These are phyloP conservation scores for Apocheima hispidaria DNA, from an alignment of 2,888 invertebrate genomes.

Conservation along the genomic window DNA sequence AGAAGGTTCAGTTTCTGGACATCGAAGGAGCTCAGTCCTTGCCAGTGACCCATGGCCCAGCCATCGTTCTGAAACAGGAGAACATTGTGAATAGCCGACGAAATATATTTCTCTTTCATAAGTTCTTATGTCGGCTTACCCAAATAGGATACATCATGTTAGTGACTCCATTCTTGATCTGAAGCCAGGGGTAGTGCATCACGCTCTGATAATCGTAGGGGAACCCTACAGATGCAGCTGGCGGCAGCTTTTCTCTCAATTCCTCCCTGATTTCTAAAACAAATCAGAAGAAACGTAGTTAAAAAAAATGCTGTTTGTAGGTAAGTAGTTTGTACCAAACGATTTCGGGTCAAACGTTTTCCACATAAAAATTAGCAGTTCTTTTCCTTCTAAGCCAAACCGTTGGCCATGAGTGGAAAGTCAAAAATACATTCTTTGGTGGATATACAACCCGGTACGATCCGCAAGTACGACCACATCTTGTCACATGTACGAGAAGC, in stretches of 20 bases:
- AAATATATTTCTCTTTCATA: neutral
- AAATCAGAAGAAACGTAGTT: neutral
- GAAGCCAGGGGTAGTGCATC: conserved; percentile 81
- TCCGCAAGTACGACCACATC: neutral
- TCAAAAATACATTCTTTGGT: too few species aligned
- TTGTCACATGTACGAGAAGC: too few species aligned
- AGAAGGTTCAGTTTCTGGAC: conserved; percentile 73
- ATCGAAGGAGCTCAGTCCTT: conserved; percentile 74
- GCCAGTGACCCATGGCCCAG: conserved; percentile 82
- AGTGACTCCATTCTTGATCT: conserved; percentile 73
- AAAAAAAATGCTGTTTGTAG: neutral
- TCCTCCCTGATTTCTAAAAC: conserved; percentile 63
- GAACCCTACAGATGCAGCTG: conserved; percentile 72
- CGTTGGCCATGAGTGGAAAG: too few species aligned
- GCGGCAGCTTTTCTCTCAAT: conserved; percentile 62
- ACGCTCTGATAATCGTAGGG: conserved; percentile 79
- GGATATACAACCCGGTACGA: too few species aligned
- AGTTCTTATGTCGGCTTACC: conserved; percentile 56
- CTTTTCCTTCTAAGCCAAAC: too few species aligned
- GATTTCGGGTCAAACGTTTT: too few species aligned
- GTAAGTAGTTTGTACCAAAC: too few species aligned
- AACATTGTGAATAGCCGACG: neutral
- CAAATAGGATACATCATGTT: conserved; percentile 81
- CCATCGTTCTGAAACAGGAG: conserved; percentile 72
- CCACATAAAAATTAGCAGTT: too few species aligned